Percentiles rank a stretch among this genome's conserved stretches.
phyloP scores from a whole-genome alignment of 2,888 invertebrate genomes.

The Theretra japonica region DNA sequence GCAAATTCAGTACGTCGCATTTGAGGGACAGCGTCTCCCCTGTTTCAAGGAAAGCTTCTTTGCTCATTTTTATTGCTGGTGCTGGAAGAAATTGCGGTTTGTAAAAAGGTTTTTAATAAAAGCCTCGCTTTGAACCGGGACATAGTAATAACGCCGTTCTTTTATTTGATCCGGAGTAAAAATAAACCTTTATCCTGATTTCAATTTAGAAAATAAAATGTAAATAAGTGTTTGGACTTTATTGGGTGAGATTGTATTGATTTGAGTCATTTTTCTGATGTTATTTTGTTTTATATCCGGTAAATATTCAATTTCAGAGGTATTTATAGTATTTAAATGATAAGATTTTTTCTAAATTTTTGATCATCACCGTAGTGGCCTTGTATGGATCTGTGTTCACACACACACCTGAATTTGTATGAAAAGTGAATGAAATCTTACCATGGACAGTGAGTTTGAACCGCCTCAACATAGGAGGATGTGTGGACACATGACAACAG shows the following conservation, averaged over 20 bases:
- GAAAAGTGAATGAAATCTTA: no score
- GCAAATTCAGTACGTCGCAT: slow-evolving; percentile 68
- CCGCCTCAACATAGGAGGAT: slow-evolving; percentile 76
- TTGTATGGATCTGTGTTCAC: no score
- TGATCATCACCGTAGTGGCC: no score
- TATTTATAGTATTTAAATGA: no score
- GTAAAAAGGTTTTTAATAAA: slow-evolving; percentile 13
- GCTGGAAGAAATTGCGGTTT: slow-evolving; percentile 52
- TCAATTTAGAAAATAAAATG: background rate
- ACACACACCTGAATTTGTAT: no score
- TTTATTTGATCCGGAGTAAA: slow-evolving; percentile 10
- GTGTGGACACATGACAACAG: slow-evolving; percentile 80
- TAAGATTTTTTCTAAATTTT: no score
- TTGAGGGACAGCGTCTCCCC: slow-evolving; percentile 77
- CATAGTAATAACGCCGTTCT: slow-evolving; percentile 11
- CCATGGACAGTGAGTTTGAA: slow-evolving; percentile 73
- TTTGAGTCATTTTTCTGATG: no score
- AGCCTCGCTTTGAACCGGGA: slow-evolving; percentile 7
- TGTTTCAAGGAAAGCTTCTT: slow-evolving; percentile 75
- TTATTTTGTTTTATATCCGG: background rate
- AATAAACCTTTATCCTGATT: slow-evolving; percentile 7
- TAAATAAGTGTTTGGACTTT: background rate
- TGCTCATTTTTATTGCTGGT: slow-evolving; percentile 73
- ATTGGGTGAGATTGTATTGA: no score
- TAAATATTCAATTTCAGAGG: no score